These are phyloP conservation scores for Drosophila azteca DNA, from an alignment of 1,140 invertebrate genomes.

Conservation along the genomic window DNA sequence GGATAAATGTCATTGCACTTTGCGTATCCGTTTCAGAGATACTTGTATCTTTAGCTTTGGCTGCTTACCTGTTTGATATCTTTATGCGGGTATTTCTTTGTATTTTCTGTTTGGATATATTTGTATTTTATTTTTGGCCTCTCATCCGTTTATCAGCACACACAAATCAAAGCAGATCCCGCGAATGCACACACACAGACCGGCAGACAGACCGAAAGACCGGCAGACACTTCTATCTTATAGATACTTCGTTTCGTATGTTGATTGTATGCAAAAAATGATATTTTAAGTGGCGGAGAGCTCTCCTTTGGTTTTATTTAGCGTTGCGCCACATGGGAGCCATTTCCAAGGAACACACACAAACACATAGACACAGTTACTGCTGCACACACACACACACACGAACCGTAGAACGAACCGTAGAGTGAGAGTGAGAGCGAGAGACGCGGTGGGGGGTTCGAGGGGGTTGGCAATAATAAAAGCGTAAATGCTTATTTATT, in stretches of 20 bases:
- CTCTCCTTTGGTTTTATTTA: constrained; percentile 39
- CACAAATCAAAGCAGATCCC: constrained; percentile 62
- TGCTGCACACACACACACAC: constrained; percentile 15
- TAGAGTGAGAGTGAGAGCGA: too few species aligned
- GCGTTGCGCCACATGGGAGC: constrained; percentile 73
- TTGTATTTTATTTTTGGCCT: constrained; percentile 30
- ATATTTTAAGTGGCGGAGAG: constrained; percentile 48
- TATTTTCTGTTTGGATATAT: constrained; percentile 16
- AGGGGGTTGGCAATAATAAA: constrained; percentile 70
- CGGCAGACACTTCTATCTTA: constrained; percentile 8
- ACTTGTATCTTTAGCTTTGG: constrained; percentile 19
- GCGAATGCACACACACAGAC: constrained; percentile 15
- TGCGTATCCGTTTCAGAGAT: constrained; percentile 6
- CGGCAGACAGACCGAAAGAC: too few species aligned
- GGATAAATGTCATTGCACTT: constrained; percentile 59
- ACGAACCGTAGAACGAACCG: constrained; percentile 5
- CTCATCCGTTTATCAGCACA: constrained; percentile 51
- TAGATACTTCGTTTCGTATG: constrained; percentile 37
- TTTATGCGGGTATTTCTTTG: constrained; percentile 19
- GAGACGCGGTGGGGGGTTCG: constrained; percentile 3
- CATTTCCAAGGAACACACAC: constrained; percentile 61
- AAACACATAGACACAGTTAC: constrained; percentile 22
- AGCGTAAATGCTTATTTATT: constrained; percentile 81
- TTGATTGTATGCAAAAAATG: constrained; percentile 61
- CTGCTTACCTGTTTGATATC: constrained; percentile 56